These are phyloP conservation scores for Pterois miles DNA, from an alignment of 2,797 vertebrate species.

Conservation along the genomic window DNA sequence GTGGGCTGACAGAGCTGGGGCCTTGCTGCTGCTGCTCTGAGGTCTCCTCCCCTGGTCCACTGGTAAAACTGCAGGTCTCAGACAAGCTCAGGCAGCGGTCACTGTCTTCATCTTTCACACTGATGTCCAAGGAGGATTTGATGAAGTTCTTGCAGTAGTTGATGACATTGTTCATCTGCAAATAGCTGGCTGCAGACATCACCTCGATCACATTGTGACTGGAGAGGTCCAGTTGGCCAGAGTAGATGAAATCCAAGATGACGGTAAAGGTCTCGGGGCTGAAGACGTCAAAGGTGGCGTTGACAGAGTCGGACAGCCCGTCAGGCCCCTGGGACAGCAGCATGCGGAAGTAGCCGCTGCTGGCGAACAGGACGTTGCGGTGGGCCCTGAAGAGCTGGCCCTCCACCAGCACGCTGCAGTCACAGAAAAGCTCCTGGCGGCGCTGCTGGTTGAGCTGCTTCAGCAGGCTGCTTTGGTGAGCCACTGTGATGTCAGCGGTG, in stretches of 20 bases:
- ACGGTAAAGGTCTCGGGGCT: conserved; percentile 93
- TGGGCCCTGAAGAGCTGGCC: conserved; percentile 96
- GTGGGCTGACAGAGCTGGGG: conserved; percentile 81
- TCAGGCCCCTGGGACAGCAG: conserved; percentile 89
- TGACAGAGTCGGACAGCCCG: conserved; percentile 83
- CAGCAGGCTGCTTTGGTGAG: conserved; percentile 92
- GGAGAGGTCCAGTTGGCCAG: conserved; percentile 93
- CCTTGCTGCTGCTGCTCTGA: conserved; percentile 75
- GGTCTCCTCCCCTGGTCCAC: conserved; percentile 69
- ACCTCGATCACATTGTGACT: conserved; percentile 97
- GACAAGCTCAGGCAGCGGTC: conserved; percentile 79
- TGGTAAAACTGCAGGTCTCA: conserved; percentile 76
- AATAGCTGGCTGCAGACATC: conserved; percentile 97
- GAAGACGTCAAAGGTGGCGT: conserved; percentile 94
- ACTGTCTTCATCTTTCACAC: conserved; percentile 84
- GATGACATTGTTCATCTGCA: conserved; percentile 98
- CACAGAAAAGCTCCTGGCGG: conserved; percentile 93
- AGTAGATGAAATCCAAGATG: conserved; percentile 97
- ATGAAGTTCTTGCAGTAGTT: conserved; percentile 97
- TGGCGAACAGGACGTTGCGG: conserved; percentile 94
- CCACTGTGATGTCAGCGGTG: conserved; percentile 91
- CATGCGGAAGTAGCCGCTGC: conserved; percentile 99
- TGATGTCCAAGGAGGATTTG: conserved; percentile 96
- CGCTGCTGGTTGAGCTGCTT: conserved; percentile 96
- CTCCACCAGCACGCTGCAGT: conserved; percentile 95